Base-by-base conservation (phyloP, 92 coral and sea anemone genomes). In the Actinernus sp. region DNA sequence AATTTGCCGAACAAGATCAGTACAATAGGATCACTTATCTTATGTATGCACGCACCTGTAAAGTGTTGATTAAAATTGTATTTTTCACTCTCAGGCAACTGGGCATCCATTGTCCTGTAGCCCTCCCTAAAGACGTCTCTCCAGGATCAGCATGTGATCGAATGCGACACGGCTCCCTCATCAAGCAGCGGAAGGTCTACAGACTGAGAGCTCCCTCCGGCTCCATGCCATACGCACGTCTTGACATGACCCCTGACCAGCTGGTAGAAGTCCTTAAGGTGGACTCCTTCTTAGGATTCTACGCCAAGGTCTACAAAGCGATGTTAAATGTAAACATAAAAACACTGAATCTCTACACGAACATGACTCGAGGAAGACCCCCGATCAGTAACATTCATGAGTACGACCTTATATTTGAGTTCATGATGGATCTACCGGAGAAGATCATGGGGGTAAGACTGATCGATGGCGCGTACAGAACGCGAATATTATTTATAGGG, bases 381-480 rank as follows among this genome's bases (percentile, higher is more conserved):
- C 38, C 10, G 3, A 63, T 63, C 7, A 41, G 56, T 29, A 27
- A 63, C 16, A 6, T 47, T 13, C 12, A 31, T 1, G 71, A 63
- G 51, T 63, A 63, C 20, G 2, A 29, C 9, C 1, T 0, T 3
- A 12, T 63, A 14, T 40, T 63, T 10, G 17, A 47, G 0, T 24
- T 45, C 33, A 29, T 63, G 46, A 57, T 20, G 19, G 3, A 4
- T 12, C 17, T 47, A 4, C 71, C 71, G 6, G 34, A 18, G 4
- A 43, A 63, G 32, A 16, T 63, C 4, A 27, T 63, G 18, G 71
- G 57, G 71, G 71, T 63, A 63, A 63, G 48, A 26, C 2, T 7
- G 6, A 5, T 13, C 49, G n/a, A n/a, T n/a, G n/a, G n/a, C n/a
- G n/a, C n/a, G n/a, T n/a, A n/a, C n/a, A n/a, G n/a, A n/a, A n/a